phyloP scores from a whole-genome alignment of 2,113 vertebrate species.

The Cinclus mexicanus region DNA sequence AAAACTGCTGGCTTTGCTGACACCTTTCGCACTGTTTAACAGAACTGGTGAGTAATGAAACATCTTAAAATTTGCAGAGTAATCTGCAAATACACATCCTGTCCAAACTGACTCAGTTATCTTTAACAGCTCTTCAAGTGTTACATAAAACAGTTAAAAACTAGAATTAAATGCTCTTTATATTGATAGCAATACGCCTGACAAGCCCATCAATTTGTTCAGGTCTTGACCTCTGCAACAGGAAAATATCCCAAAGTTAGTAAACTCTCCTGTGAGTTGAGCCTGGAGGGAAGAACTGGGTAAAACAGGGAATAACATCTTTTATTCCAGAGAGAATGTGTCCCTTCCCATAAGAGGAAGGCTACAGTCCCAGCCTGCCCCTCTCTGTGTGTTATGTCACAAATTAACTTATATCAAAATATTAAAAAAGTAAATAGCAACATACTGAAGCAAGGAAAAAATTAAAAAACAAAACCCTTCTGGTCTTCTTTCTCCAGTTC shows the following conservation, averaged over 20 bases:
- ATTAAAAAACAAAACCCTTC: accelerated
- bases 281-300: neutral
- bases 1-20: neutral
- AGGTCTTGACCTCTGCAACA: neutral
- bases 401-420: neutral
- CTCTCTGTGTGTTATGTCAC: neutral
- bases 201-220: neutral
- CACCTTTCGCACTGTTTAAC: neutral
- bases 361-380: neutral
- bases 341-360: neutral
- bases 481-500: neutral
- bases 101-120: neutral
- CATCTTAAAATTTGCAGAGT: neutral
- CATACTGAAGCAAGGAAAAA: neutral
- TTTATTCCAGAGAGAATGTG: neutral
- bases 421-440: neutral
- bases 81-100: neutral
- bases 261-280: neutral
- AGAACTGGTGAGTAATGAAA: neutral
- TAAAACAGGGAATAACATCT: neutral
- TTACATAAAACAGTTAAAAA: neutral
- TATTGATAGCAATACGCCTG: neutral
- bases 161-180: neutral
- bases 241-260: neutral
- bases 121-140: neutral